A percentile compares a stretch with the other conserved stretches of the same genome.
phyloP scores from a whole-genome alignment of 1,140 invertebrate genomes.

The Ptiloglossa arizonensis region DNA sequence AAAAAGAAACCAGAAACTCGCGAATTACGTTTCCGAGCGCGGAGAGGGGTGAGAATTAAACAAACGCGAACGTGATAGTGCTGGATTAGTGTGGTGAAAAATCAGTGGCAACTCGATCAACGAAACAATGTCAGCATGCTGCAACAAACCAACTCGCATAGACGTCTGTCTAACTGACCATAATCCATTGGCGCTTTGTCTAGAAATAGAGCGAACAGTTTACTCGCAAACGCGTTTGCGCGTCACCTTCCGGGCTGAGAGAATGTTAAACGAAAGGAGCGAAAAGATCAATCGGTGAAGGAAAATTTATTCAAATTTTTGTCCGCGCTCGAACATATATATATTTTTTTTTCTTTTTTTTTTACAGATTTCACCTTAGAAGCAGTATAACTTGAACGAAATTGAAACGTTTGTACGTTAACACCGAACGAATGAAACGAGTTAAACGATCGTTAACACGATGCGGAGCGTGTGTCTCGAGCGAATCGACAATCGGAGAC shows the following conservation, averaged over 20 bases:
- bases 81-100: constrained; percentile 59
- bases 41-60: no score
- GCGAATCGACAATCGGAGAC: not conserved
- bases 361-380: no score
- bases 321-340: no score
- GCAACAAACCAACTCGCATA: constrained; percentile 73
- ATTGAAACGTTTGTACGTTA: no score
- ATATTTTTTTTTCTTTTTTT: no score
- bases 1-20: constrained; percentile 19
- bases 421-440: not conserved
- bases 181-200: constrained; percentile 77
- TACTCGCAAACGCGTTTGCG: constrained; percentile 57
- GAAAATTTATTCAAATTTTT: not conserved
- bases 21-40: constrained; percentile 30
- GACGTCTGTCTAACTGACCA: constrained; percentile 78
- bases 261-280: constrained; percentile 16
- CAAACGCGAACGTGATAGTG: constrained; percentile 29
- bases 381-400: no score
- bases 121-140: constrained; percentile 74
- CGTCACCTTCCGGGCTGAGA: constrained; percentile 37
- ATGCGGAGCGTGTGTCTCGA: not conserved
- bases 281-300: not conserved
- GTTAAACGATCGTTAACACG: not conserved
- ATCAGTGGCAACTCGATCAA: constrained; percentile 56
- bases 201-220: constrained; percentile 76